Evolutionary conservation across 92 coral and sea anemone species (phyloP).

Genomic region (Heliopora coerulea): DNA sequence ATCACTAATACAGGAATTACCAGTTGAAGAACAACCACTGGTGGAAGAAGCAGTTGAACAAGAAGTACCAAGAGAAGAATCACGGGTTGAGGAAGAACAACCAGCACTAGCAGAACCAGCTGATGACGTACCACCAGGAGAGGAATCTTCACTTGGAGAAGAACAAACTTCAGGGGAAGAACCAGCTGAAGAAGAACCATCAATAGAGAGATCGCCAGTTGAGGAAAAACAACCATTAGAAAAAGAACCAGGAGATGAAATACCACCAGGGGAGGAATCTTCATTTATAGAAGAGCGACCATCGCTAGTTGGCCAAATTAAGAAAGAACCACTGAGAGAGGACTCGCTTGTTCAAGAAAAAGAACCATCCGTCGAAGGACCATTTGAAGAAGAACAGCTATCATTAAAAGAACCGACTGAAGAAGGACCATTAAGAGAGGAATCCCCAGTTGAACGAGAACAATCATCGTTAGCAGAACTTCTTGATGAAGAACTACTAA

Average conservation of each 20-base stretch:
- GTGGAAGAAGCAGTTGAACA: not conserved
- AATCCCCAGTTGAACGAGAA: not conserved
- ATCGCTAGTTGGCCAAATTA: not conserved
- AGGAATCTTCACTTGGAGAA: not conserved
- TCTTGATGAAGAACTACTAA: not conserved
- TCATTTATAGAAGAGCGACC: constrained; percentile 8
- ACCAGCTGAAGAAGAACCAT: not conserved
- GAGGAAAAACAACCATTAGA: constrained; percentile 63
- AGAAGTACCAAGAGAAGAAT: not conserved
- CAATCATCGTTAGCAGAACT: not conserved
- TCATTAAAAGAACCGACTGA: not conserved
- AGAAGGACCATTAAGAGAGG: not conserved
- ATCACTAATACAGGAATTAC: not conserved
- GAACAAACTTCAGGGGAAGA: not conserved
- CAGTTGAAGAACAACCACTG: constrained; percentile 1
- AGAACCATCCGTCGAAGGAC: not conserved
- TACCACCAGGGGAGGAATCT: constrained; percentile 64
- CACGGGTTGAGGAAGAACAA: not conserved
- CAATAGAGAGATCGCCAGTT: constrained; percentile 42
- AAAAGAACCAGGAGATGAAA: constrained; percentile 67
- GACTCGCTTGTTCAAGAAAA: not conserved
- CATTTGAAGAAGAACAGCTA: not conserved
- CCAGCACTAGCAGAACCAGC: too few species aligned
- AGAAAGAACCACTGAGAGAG: constrained; percentile 44
- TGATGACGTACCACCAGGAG: not conserved